A percentile compares a stretch with the other conserved stretches of the same genome.
Evolutionary conservation across 2,113 vertebrate genomes (phyloP).

Genomic region (Coryphaenoides rupestris): DNA sequence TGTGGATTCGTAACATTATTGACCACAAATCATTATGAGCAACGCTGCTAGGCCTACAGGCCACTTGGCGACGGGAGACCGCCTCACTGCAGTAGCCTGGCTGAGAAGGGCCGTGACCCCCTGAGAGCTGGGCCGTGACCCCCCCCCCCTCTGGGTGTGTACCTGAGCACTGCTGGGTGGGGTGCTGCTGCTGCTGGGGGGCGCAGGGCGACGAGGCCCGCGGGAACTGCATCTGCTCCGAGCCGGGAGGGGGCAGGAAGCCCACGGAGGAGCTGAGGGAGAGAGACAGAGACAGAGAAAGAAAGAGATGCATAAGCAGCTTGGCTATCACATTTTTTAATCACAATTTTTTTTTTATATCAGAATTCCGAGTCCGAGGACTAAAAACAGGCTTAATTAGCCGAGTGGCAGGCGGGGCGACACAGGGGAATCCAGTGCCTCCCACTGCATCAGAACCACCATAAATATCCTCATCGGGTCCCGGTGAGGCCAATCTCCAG

Average conservation of each 20-base stretch:
- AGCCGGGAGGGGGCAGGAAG: conserved; percentile 81
- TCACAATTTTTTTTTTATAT: conserved; percentile 1
- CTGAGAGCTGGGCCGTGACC: too few species aligned
- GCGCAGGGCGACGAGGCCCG: conserved; percentile 80
- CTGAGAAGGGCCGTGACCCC: too few species aligned
- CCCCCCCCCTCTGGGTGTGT: too few species aligned
- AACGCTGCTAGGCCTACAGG: too few species aligned
- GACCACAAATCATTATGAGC: too few species aligned
- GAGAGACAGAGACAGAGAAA: conserved; percentile 9
- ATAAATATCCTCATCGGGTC: conserved; percentile 22
- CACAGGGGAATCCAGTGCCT: conserved; percentile 23
- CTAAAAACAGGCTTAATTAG: conserved; percentile 31
- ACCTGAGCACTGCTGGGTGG: conserved; percentile 85
- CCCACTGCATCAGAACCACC: conserved; percentile 6
- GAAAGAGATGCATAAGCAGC: conserved; percentile 12
- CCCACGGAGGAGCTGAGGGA: conserved; percentile 77
- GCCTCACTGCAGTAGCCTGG: too few species aligned
- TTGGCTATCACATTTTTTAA: conserved; percentile 1
- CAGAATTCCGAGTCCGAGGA: conserved; percentile 22
- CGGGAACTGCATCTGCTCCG: conserved; percentile 84
- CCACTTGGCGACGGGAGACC: too few species aligned
- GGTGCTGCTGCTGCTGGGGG: conserved; percentile 82
- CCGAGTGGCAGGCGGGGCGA: conserved; percentile 18
- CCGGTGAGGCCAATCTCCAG: neutral
- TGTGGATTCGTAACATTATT: too few species aligned